phyloP scores from a whole-genome alignment of 2,113 vertebrate genomes.

The Butastur rufipennis region DNA sequence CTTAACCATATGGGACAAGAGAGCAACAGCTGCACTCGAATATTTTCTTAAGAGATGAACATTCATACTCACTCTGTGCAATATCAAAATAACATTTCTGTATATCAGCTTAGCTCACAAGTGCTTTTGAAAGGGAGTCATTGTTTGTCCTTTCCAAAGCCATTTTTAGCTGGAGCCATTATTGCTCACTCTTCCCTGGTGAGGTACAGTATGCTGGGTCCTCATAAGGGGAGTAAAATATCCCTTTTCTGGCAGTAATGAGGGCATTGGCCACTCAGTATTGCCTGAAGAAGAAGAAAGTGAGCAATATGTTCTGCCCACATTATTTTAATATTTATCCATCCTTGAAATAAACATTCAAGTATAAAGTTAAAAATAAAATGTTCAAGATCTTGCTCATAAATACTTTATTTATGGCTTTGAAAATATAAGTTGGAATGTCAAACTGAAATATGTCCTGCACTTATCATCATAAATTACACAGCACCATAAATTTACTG shows the following conservation, averaged over 20 bases:
- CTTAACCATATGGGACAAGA: conserved; percentile 62
- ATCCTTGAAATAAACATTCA: conserved; percentile 28
- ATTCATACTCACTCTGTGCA: background rate
- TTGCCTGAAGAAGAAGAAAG: conserved; percentile 13
- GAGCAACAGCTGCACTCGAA: conserved; percentile 55
- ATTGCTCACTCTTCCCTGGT: background rate
- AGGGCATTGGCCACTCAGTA: background rate
- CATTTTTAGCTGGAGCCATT: background rate
- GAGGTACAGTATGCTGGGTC: background rate
- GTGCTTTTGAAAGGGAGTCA: background rate
- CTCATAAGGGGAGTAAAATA: background rate
- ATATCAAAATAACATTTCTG: background rate
- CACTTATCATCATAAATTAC: conserved; percentile 37
- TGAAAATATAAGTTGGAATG: conserved; percentile 49
- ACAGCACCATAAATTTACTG: conserved; percentile 5
- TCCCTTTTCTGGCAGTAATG: conserved; percentile 6
- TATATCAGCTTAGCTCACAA: conserved; percentile 1
- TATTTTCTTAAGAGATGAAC: conserved; percentile 63
- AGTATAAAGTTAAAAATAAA: conserved; percentile 42
- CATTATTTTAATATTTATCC: conserved; percentile 21
- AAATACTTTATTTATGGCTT: conserved; percentile 56
- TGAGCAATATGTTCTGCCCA: background rate
- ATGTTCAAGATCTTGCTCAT: conserved; percentile 18
- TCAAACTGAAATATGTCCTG: conserved; percentile 34
- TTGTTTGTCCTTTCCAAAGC: background rate